Evolutionary conservation across 2,888 invertebrate genomes (phyloP), one percentile per base, ranked within the genome.

Genomic region (Megastigmus dorsalis): DNA sequence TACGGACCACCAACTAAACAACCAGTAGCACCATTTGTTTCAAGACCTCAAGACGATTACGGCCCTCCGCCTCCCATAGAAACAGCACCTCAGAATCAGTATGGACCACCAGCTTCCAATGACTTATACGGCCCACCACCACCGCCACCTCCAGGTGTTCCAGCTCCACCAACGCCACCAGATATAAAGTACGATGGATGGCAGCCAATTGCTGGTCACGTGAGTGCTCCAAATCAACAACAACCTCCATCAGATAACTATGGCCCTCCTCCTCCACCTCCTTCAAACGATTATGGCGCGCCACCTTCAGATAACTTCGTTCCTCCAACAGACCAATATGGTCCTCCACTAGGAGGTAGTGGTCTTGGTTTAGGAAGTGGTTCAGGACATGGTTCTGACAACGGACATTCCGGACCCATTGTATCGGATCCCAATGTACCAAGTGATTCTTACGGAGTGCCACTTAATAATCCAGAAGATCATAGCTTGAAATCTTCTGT

Each of bases 101-200:
- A 90, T 70, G 89, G 89, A 3, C 89, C 89, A 2, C 89, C 90
- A 7, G 76, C 77, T 28, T 18, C 63, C 54, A 66, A 69, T 0
- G 88, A 88, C 0, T 89, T 90, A 75, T 92, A 92, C 77, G 92
- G 92, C 2, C 92, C 92, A 2, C 91, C 91, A 0, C 90, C 90
- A 48, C 92, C 92, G 0, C 93, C 93, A 0, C 92, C 92, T 79
- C 92, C 92, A 1, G 93, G 93, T 28, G 91, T 92, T 1, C 93
- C 93, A 45, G 93, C 93, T 0, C 94, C 94, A 0, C 94, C 94
- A 0, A 94, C 93, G 0, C 93, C 93, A 5, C 92, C 94, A 4
- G 91, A 93, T 84, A 92, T 95, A 36, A 89, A 93, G 63, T 95
- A 95, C 82, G 95, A 95, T 80, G 95, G 95, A 28, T 95, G 95